Percentiles rank a stretch among this genome's conserved stretches.
Evolutionary conservation across 2,888 invertebrate species (phyloP).

Genomic region (Nesidiocoris tenuis): DNA sequence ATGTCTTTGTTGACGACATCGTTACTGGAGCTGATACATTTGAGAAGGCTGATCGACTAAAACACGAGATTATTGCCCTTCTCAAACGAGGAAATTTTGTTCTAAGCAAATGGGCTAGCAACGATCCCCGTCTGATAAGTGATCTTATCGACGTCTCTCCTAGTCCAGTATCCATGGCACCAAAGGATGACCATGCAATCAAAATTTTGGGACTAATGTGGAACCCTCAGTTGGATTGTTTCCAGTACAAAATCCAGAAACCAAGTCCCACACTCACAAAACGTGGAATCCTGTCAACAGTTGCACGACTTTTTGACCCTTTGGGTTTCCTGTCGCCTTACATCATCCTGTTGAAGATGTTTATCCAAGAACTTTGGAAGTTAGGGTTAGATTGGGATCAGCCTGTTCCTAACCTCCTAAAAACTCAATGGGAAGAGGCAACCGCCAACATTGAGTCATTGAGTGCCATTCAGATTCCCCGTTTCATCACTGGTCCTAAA

Average conservation of each 20-base stretch:
- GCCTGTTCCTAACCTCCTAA: neutral
- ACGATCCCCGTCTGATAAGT: neutral
- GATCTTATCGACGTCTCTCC: neutral
- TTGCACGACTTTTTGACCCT: conserved; percentile 3
- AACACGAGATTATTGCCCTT: neutral
- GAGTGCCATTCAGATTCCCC: neutral
- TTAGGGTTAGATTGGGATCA: neutral
- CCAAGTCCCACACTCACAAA: neutral
- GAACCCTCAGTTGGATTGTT: neutral
- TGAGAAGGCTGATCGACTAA: neutral
- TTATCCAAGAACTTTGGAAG: conserved; percentile 12
- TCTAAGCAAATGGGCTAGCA: neutral
- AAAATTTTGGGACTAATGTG: neutral
- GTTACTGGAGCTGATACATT: neutral
- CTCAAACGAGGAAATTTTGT: neutral
- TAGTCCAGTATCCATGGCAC: neutral
- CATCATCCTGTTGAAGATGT: neutral
- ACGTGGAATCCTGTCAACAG: neutral
- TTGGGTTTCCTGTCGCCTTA: neutral
- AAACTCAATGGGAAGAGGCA: neutral
- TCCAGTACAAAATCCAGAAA: neutral
- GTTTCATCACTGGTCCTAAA: neutral
- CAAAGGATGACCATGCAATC: neutral
- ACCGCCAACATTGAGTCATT: neutral
- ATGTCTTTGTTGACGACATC: neutral